Base-by-base conservation (phyloP, 2,113 vertebrate species). In the Oreochromis spilurus region DNA sequence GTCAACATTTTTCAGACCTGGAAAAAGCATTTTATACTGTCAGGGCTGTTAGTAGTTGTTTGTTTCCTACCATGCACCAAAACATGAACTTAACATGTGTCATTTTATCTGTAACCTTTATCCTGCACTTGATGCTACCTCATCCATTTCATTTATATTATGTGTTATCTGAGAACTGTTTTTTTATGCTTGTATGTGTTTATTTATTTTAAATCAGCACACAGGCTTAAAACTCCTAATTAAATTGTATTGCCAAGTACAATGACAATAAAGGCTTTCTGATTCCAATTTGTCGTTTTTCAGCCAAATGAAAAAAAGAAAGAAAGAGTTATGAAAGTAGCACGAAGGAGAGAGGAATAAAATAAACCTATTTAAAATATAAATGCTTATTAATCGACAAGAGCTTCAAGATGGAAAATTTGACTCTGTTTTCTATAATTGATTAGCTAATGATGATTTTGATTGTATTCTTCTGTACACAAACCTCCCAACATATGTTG, bases 401-500 rank as follows among this genome's bases (percentile, higher is more conserved):
- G 84, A 19, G 82, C 79, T 87, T 55, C 57, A 75, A 84, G 81
- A 83, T 87, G 88, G 85, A 89, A 81, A 87, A 84, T 86, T 87
- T 84, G 84, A 70, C 80, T 88, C 8, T 89, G 81, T 91, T 89
- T 80, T 79, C 50, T 70, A 89, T 91, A 90, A 94, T 91, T 92
- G 91, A 93, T 90, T 87, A 72, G 89, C 89, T 95, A 95, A 94
- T 90, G 93, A 93, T 92, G 92, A 93, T 92, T 94, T 79, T 89
- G 93, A 94, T 94, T 87, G 89, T 93, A 78, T 91, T 92, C 89
- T 83, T 94, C 82, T 91, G 92, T 92, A 90, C 83, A 92, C 90
- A 93, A 93, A 88, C 87, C 91, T 92, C 93, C 88, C 79, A 77
- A 90, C 94, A 94, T 93, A 94, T 94, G 94, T 84, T 92, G 93